Conservation (phyloP, 2,888 invertebrate species). For the Cosmopolites sordidus region DNA sequence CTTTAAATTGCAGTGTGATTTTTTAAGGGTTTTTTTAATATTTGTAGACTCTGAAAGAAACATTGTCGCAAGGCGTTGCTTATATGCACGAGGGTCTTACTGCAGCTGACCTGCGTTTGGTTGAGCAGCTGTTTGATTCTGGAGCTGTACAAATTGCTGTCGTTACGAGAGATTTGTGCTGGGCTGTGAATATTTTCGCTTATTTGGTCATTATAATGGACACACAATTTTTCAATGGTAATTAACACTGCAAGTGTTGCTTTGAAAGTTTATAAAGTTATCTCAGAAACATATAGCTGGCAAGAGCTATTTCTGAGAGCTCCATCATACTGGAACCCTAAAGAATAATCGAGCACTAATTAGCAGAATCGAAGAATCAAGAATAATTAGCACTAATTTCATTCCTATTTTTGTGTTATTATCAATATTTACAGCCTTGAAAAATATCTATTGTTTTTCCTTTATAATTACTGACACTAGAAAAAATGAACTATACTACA, state of each 20-base stretch:
- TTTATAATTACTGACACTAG: too few relatives aligned
- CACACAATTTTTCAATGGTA: slow-evolving; percentile 84
- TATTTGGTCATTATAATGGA: slow-evolving; percentile 97
- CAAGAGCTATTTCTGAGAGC: too few relatives aligned
- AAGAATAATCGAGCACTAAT: too few relatives aligned
- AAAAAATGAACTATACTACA: too few relatives aligned
- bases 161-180: slow-evolving; percentile 86
- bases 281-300: too few relatives aligned
- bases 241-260: too few relatives aligned
- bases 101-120: slow-evolving; percentile 77
- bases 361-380: too few relatives aligned
- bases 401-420: too few relatives aligned
- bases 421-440: too few relatives aligned
- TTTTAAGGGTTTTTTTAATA: slow-evolving; percentile 1
- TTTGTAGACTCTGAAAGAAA: slow-evolving; percentile 80
- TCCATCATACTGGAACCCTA: too few relatives aligned
- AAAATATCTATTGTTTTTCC: too few relatives aligned
- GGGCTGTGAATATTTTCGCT: slow-evolving; percentile 85
- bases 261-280: neutral
- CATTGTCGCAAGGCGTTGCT: slow-evolving; percentile 90
- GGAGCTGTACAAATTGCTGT: slow-evolving; percentile 93
- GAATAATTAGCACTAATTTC: too few relatives aligned
- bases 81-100: slow-evolving; percentile 95
- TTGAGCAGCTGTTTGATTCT: slow-evolving; percentile 89
- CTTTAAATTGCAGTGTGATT: neutral